Base-by-base conservation (phyloP, 2,113 vertebrate species). In the Athene noctua region DNA sequence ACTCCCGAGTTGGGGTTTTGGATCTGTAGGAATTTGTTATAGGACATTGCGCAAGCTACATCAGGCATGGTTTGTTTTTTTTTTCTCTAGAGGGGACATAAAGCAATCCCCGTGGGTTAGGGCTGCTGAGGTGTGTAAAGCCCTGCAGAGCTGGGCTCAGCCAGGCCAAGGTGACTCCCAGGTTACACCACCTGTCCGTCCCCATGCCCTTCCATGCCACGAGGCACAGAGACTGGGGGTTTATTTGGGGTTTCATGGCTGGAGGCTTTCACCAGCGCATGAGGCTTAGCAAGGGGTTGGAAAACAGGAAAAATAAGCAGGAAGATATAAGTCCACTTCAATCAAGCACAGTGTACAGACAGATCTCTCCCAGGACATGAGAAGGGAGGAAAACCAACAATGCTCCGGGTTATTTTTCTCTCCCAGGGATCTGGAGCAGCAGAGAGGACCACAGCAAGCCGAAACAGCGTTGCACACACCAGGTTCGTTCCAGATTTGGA, bases 21-120 rank as follows among this genome's bases (percentile, higher is more conserved):
- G 73, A 84, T 25, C 89, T 10, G 61, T 90, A 11, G 34, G 5
- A 0, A 15, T 63, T 55, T 14, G 25, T 40, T 18, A 15, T 0
- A 16, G 83, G 88, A 36, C 25, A 3, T 80, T 86, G 90, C 25
- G 6, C 88, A 78, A 90, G 72, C 8, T 20, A 5, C 46, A 2
- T 1, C 2, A 6, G 94, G 73, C 2, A 0, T 15, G 40, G 13
- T 29, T 26, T n/a, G 46, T 5, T 29, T 2, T 40, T 5, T 80
- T 46, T 46, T 6, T 6, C 19, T 26, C 72, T 80, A 10, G 27
- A 42, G 49, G 66, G 70, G 75, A 44, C 9, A 1, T 5, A 25
- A 47, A n/a, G 29, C 65, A 17, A 0, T 25, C 51, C 26, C 26
- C 1, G 0, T 4, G 0, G 8, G 23, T 0, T 34, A 57, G 80